A percentile compares a stretch with the other conserved stretches of the same genome.
phyloP scores from a whole-genome alignment of 2,797 vertebrate species.

The Poecilia velifera region DNA sequence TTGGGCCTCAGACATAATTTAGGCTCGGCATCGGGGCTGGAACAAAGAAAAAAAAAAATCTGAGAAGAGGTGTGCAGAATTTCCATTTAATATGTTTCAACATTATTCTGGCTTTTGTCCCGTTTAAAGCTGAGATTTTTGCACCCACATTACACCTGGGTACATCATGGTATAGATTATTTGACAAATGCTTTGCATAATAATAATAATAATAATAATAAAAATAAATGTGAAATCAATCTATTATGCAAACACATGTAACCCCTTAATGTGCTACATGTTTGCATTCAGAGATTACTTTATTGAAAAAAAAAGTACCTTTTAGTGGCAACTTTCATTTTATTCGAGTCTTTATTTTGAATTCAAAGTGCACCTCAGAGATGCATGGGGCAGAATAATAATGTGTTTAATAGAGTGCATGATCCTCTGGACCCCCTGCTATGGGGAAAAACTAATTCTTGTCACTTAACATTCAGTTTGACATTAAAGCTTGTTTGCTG shows the following conservation, averaged over 20 bases:
- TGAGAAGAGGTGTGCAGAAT: neutral
- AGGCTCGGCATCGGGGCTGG: neutral
- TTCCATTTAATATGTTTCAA: neutral
- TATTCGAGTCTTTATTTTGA: conserved; percentile 15
- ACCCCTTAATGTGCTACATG: neutral
- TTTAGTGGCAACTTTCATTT: conserved; percentile 1
- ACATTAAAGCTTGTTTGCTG: conserved; percentile 58
- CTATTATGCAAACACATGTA: neutral
- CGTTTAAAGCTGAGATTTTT: neutral
- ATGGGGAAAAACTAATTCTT: conserved; percentile 40
- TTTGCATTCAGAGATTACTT: neutral
- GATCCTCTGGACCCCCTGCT: conserved; percentile 40
- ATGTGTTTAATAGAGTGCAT: conserved; percentile 48
- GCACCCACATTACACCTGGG: neutral
- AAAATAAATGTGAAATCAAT: neutral
- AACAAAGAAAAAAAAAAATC: neutral
- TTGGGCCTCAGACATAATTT: conserved; percentile 13
- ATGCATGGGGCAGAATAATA: conserved; percentile 34
- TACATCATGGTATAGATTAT: neutral
- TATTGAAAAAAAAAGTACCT: neutral
- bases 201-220: neutral
- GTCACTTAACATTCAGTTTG: conserved; percentile 53
- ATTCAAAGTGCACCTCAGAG: conserved; percentile 21
- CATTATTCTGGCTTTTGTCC: neutral
- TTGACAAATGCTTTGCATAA: neutral